Evolutionary conservation across 1,140 invertebrate genomes (phyloP).

Genomic region (Venturia canescens): DNA sequence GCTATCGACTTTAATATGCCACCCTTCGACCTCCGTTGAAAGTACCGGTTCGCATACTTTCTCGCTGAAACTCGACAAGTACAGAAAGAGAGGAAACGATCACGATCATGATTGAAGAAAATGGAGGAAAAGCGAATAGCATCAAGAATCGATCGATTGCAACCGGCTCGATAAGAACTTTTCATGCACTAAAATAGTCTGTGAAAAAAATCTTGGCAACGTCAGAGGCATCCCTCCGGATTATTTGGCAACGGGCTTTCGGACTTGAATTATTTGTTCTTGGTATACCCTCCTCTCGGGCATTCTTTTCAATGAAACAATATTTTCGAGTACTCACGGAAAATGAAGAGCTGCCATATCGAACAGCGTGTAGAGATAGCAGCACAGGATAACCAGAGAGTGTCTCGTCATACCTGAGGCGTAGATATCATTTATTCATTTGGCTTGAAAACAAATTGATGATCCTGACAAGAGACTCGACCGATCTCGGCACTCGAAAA

Average conservation of each 20-base stretch:
- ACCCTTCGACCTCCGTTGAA: constrained; percentile 73
- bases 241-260: background rate
- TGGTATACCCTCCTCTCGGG: background rate
- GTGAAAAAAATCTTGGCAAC: no score
- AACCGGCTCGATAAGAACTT: background rate
- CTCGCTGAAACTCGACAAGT: constrained; percentile 73
- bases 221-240: no score
- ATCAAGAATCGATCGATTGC: constrained; percentile 26
- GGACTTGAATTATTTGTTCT: background rate
- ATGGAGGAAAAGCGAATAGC: constrained; percentile 31
- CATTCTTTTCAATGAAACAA: background rate
- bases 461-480: no score
- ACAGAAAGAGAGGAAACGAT: constrained; percentile 35
- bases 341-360: constrained; percentile 73
- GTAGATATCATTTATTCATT: no score
- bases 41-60: constrained; percentile 75
- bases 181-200: no score
- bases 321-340: constrained; percentile 70
- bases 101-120: constrained; percentile 30
- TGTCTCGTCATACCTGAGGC: constrained; percentile 73
- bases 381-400: constrained; percentile 74
- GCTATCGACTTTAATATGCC: constrained; percentile 75
- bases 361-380: constrained; percentile 73
- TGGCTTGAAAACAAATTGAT: no score
- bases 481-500: no score